These are phyloP conservation scores for Gobiocypris rarus DNA, from an alignment of 2,113 vertebrate genomes.

Conservation along the genomic window DNA sequence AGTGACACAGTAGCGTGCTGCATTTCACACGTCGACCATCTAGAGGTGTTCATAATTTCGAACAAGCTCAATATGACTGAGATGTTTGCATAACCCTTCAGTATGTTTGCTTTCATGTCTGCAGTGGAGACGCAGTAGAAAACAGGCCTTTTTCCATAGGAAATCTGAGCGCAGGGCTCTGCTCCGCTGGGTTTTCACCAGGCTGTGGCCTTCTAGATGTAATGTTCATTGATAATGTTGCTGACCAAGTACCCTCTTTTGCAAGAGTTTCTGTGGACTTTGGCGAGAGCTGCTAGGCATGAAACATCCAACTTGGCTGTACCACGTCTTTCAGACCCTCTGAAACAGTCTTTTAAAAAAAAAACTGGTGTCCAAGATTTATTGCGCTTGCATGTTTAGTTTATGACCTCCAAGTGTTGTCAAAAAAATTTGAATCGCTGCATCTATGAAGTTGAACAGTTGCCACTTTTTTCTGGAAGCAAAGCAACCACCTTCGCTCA, in stretches of 20 bases:
- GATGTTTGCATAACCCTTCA: slow-evolving; percentile 72
- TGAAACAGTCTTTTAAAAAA: too few species aligned
- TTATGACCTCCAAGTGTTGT: slow-evolving; percentile 37
- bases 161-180: slow-evolving; percentile 66
- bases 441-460: neutral
- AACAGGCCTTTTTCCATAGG: slow-evolving; percentile 54
- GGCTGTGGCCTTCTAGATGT: slow-evolving; percentile 69
- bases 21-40: slow-evolving; percentile 71
- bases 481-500: slow-evolving; percentile 1
- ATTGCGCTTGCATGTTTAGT: slow-evolving; percentile 19
- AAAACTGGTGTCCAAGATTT: slow-evolving; percentile 41
- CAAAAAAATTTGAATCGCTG: neutral
- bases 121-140: slow-evolving; percentile 64
- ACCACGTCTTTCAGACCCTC: slow-evolving; percentile 27
- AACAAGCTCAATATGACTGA: slow-evolving; percentile 39
- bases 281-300: slow-evolving; percentile 20
- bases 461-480: slow-evolving; percentile 9
- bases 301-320: slow-evolving; percentile 43
- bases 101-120: slow-evolving; percentile 71
- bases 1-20: slow-evolving; percentile 60
- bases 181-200: slow-evolving; percentile 63
- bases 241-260: slow-evolving; percentile 7
- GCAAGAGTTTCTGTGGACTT: slow-evolving; percentile 32
- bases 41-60: slow-evolving; percentile 32
- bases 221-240: slow-evolving; percentile 69